Percentiles rank a stretch among this genome's conserved stretches.
Conservation (phyloP, 2,113 vertebrate species). For the Kobus ellipsiprymnus region DNA sequence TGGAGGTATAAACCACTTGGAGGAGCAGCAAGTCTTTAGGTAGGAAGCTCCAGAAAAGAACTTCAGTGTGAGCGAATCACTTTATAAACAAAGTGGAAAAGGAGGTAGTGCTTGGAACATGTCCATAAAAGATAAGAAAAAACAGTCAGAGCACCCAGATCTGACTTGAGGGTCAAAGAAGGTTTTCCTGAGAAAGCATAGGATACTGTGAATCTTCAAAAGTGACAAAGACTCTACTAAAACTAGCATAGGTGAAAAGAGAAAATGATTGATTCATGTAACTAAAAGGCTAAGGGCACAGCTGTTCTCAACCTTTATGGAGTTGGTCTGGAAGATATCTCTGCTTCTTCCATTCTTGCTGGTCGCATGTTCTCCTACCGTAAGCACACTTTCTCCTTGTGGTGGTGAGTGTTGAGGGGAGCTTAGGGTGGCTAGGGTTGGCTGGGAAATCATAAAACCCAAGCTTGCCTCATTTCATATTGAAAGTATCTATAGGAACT, state of each 20-base stretch:
- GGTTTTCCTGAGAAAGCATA: background rate
- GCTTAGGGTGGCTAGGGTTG: background rate
- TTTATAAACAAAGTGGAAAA: background rate
- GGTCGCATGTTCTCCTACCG: background rate
- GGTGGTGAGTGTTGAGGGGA: background rate
- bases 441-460: background rate
- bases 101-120: background rate
- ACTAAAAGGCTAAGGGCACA: background rate
- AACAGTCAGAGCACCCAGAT: background rate
- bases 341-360: background rate
- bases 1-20: background rate
- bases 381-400: background rate
- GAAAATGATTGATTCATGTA: background rate
- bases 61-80: background rate
- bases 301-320: background rate
- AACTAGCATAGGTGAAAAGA: background rate
- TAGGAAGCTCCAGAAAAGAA: background rate
- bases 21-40: background rate
- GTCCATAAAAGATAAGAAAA: background rate
- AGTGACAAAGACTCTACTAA: background rate
- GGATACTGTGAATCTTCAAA: background rate
- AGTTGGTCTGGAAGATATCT: background rate
- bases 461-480: background rate
- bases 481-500: background rate
- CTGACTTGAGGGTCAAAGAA: background rate